Evolutionary conservation across 2,888 invertebrate species (phyloP), one percentile per base, ranked within the genome.

Genomic region (Rhodophaea formosa): DNA sequence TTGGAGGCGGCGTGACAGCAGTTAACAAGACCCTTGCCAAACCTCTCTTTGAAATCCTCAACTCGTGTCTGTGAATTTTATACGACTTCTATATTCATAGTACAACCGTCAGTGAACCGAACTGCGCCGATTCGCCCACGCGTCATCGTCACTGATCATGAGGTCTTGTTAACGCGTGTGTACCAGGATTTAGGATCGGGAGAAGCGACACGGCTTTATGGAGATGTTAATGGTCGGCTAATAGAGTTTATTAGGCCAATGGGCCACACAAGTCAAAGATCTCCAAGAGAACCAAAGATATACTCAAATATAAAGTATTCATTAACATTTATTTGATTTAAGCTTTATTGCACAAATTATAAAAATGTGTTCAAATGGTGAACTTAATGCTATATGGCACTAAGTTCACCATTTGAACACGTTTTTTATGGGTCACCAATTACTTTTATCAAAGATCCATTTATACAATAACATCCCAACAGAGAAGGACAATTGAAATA

Each of bases 81-180:
- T n/a, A 16, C 51, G 35, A 39, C 7, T 35, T 51, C 10, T 12
- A 16, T 7, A 6, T 17, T 35, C 51, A 35, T 51, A 17, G 51
- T 51, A 51, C n/a, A 2, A 12, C 14, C 6, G 35, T 16, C 17
- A 23, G 23, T 12, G 12, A 17, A 29, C 46, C 16, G 23, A 46
- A 8, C 35, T 51, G 15, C 35, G 17, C 46, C 46, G 51, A 56
- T 30, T 47, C 56, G 42, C 53, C 57, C 57, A 51, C 51, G 49
- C 49, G 12, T 39, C 35, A 51, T 14, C 51, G 10, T 17, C 32
- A 32, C 16, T 51, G 17, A 6, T 35, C 51, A 51, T 16, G 51
- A 35, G 51, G 51, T 10, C 35, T 51, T 51, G 51, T 51, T 35
- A 51, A 51, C 39, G 35, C 35, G 35, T 35, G 51, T 51, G 51